Percentiles rank a stretch among this genome's conserved stretches.
phyloP scores from a whole-genome alignment of 2,888 invertebrate genomes.

The Calliphora vomitoria region DNA sequence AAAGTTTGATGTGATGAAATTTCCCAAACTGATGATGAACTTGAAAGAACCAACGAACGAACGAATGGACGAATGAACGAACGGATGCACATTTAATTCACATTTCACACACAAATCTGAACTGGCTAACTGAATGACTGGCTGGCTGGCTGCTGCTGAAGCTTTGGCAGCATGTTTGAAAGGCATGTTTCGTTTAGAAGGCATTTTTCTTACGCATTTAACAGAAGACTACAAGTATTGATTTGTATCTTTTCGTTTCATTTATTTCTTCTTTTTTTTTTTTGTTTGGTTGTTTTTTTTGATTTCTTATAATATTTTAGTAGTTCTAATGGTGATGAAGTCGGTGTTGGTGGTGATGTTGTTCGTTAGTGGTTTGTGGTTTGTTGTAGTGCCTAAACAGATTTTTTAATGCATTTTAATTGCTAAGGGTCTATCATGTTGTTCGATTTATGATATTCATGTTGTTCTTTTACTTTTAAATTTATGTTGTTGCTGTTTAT shows the following conservation, averaged over 20 bases:
- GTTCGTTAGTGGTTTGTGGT: constrained; percentile 7
- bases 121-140: background rate
- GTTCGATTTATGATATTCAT: constrained; percentile 64
- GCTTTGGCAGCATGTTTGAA: constrained; percentile 28
- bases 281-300: background rate
- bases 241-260: constrained; percentile 63
- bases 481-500: constrained; percentile 49
- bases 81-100: constrained; percentile 50
- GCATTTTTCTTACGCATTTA: constrained; percentile 57
- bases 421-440: constrained; percentile 57
- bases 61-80: background rate
- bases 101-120: constrained; percentile 53
- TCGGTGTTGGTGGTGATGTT: constrained; percentile 9
- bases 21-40: constrained; percentile 68
- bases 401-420: constrained; percentile 67
- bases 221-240: constrained; percentile 49
- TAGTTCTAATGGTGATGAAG: constrained; percentile 63
- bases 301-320: constrained; percentile 51
- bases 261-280: background rate
- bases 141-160: background rate
- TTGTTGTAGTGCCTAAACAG: constrained; percentile 36
- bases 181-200: constrained; percentile 64
- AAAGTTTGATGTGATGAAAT: constrained; percentile 73
- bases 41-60: constrained; percentile 37
- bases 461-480: constrained; percentile 38